Base-by-base conservation (phyloP, 2,113 vertebrate genomes). In the Antidorcas marsupialis region DNA sequence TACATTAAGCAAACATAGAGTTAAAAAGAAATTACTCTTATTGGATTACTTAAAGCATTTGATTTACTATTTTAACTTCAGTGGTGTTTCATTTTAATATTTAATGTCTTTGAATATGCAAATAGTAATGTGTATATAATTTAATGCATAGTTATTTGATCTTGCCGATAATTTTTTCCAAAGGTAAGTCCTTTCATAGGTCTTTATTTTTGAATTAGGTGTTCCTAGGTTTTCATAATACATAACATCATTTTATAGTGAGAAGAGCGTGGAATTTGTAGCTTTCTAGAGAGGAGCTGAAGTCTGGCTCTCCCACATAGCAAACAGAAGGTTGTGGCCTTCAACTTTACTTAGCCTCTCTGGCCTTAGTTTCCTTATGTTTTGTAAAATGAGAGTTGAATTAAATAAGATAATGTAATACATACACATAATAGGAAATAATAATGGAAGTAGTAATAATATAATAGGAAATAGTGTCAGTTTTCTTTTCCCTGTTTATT, bases 171-270 rank as follows among this genome's bases (percentile, higher is more conserved):
- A 76, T 59, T 95, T 96, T 89, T 94, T 79, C 86, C 78, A 87
- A 96, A 98, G 98, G 98, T 98, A 98, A 98, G 98, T 98, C 59
- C 78, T 85, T 96, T 88, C 53, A 12, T 57, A 64, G 86, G 47
- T 86, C 84, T 97, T 97, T 88, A 67, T 71, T 76, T 85, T 95
- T 86, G 64, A 85, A 6, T 91, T 78, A 90, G 92, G 60, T 87
- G 7, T 92, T 94, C 16, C 43, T 88, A 21, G 55, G 36, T 60
- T 97, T 96, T 94, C 7, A 21, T 87, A 67, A 28, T 79, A 19
- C 19, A 50, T 67, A 52, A 2, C 33, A 82, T 43, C 28, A 17
- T 45, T 85, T 89, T 53, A 1, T 82, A 67, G 25, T 94, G 59
- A 81, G 79, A 76, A 87, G 55, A 86, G 9, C 28, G 1, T 55